A percentile compares a stretch with the other conserved stretches of the same genome.
phyloP scores from a whole-genome alignment of 2,113 vertebrate genomes.

The Scomber japonicus region DNA sequence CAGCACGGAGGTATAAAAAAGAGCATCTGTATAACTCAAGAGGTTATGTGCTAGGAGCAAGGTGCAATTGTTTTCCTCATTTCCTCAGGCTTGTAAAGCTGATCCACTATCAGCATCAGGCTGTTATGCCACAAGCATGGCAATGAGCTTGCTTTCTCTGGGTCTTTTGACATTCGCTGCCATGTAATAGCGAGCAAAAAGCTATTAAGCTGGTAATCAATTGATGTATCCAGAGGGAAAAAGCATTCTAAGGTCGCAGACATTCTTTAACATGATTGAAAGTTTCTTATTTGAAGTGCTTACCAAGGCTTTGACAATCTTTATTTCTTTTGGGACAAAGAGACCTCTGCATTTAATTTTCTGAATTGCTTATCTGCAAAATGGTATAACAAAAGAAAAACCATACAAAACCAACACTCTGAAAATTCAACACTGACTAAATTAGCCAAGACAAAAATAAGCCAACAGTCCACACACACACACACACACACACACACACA shows the following conservation, averaged over 20 bases:
- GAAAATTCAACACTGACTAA: slow-evolving; percentile 2
- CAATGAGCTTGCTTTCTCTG: slow-evolving; percentile 75
- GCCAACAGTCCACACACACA: not conserved
- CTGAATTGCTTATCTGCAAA: slow-evolving; percentile 61
- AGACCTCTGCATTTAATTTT: slow-evolving; percentile 53
- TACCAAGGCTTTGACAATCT: slow-evolving; percentile 54
- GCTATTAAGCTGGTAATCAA: slow-evolving; percentile 81
- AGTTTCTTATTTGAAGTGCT: slow-evolving; percentile 71
- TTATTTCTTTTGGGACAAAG: slow-evolving; percentile 70
- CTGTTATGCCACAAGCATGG: slow-evolving; percentile 68
- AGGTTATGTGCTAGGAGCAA: slow-evolving; percentile 59
- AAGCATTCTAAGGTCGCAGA: slow-evolving; percentile 58
- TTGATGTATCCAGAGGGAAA: slow-evolving; percentile 71
- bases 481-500: too few relatives aligned
- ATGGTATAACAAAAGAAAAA: slow-evolving; percentile 21
- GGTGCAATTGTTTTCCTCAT: slow-evolving; percentile 79
- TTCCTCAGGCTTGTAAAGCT: slow-evolving; percentile 74
- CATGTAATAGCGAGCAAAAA: slow-evolving; percentile 76
- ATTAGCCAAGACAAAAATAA: not conserved
- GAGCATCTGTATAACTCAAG: slow-evolving; percentile 52
- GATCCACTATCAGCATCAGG: slow-evolving; percentile 72
- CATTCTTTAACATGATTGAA: slow-evolving; percentile 70
- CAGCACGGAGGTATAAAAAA: slow-evolving; percentile 3
- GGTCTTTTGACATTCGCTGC: slow-evolving; percentile 78
- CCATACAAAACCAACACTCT: slow-evolving; percentile 21